Conservation (phyloP, 2,113 vertebrate genomes). For the Anolis carolinensis region DNA sequence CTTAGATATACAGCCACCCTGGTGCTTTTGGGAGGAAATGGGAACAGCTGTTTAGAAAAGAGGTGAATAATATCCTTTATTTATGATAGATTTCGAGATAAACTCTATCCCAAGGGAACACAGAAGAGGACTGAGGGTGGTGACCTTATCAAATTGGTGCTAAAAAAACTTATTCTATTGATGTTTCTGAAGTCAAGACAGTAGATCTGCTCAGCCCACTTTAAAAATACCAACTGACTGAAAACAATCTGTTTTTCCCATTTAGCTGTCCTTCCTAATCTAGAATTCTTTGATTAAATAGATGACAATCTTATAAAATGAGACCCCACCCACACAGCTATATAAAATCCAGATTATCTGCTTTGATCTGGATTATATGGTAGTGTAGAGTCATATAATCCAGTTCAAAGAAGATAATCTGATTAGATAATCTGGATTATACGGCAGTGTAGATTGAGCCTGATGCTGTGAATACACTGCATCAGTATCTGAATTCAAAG, state of each 20-base stretch:
- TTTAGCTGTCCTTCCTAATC: neutral
- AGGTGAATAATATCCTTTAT: neutral
- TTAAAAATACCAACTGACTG: slow-evolving; percentile 4
- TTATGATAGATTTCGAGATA: neutral
- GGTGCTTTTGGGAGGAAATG: neutral
- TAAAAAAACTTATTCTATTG: neutral
- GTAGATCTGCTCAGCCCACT: neutral
- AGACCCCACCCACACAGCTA: neutral
- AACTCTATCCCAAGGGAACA: neutral
- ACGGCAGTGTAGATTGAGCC: no score
- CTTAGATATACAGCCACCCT: neutral
- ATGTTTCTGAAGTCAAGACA: neutral
- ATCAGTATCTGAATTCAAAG: neutral
- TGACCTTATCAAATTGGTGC: neutral
- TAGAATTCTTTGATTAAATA: neutral
- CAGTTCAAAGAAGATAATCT: no score
- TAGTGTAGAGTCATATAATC: no score
- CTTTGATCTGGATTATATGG: no score
- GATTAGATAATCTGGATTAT: no score
- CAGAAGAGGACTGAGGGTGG: neutral
- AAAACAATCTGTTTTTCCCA: neutral
- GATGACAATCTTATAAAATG: neutral
- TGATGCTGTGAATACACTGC: accelerated
- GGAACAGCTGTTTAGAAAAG: neutral
- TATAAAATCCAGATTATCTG: no score